Percentiles rank a stretch among this genome's conserved stretches.
Conservation (phyloP, 2,888 invertebrate genomes). For the Cryptocephalus moraei region DNA sequence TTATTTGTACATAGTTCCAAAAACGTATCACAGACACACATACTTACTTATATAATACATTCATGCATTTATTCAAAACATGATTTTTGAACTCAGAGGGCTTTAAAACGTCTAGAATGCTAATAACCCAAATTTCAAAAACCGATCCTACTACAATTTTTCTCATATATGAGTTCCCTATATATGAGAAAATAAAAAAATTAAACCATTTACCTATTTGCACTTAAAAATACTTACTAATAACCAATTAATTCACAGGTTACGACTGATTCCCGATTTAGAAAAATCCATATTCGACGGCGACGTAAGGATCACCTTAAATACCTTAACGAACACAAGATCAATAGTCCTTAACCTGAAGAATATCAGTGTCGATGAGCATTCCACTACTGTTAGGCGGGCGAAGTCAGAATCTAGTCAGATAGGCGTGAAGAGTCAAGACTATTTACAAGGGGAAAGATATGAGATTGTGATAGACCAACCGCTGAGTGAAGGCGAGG, state of each 20-base stretch:
- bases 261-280: slow-evolving; percentile 35
- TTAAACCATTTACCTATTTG: no score
- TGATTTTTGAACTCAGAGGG: no score
- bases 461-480: slow-evolving; percentile 34
- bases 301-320: slow-evolving; percentile 35
- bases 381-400: slow-evolving; percentile 27
- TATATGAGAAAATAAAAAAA: no score
- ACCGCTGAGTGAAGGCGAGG: slow-evolving; percentile 27
- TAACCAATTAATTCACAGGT: slow-evolving; percentile 19
- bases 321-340: slow-evolving; percentile 33
- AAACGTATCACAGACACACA: no score
- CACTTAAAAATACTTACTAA: no score
- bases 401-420: slow-evolving; percentile 22
- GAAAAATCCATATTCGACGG: slow-evolving; percentile 39
- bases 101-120: no score
- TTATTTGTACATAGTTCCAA: no score
- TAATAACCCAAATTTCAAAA: no score
- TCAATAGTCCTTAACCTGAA: slow-evolving; percentile 38
- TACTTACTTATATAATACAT: no score
- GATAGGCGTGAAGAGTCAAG: slow-evolving; percentile 27
- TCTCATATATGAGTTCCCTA: no score
- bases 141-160: no score
- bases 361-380: slow-evolving; percentile 35
- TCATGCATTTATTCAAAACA: no score
- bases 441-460: slow-evolving; percentile 29